Conservation (phyloP, 2,888 invertebrate genomes). For the Ptilodon capucinus region DNA sequence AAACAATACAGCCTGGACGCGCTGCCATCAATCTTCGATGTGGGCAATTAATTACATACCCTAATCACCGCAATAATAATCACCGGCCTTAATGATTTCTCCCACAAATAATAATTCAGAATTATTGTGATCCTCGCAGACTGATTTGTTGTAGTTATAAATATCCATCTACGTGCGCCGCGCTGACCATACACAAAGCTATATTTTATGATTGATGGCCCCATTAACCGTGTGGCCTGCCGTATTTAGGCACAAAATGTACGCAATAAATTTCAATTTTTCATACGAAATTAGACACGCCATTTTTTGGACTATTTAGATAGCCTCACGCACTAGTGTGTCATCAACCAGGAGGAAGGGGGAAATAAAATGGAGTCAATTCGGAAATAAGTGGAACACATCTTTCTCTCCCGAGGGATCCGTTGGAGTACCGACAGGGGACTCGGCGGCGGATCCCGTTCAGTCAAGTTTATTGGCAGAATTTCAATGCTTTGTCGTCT, state of each 20-base stretch:
- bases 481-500: conserved; percentile 66
- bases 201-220: conserved; percentile 45
- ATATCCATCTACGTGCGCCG: conserved; percentile 38
- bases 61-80: conserved; percentile 28
- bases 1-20: conserved; percentile 8
- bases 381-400: conserved; percentile 63
- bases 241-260: conserved; percentile 40
- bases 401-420: conserved; percentile 60
- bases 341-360: conserved; percentile 39
- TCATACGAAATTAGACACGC: conserved; percentile 22
- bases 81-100: conserved; percentile 30
- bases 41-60: conserved; percentile 19
- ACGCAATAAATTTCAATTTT: conserved; percentile 43
- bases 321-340: conserved; percentile 28
- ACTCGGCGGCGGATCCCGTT: conserved; percentile 51
- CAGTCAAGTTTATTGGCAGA: conserved; percentile 66
- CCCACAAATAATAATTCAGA: conserved; percentile 29
- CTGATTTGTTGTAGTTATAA: conserved; percentile 46
- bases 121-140: conserved; percentile 32
- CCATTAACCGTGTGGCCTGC: conserved; percentile 38
- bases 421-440: conserved; percentile 61
- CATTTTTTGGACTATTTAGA: conserved; percentile 29
- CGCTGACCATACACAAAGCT: conserved; percentile 44
- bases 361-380: conserved; percentile 60
- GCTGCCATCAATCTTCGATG: conserved; percentile 23